Base-by-base conservation (phyloP, 2,888 invertebrate genomes). In the Himalopsyche kuldschensis region DNA sequence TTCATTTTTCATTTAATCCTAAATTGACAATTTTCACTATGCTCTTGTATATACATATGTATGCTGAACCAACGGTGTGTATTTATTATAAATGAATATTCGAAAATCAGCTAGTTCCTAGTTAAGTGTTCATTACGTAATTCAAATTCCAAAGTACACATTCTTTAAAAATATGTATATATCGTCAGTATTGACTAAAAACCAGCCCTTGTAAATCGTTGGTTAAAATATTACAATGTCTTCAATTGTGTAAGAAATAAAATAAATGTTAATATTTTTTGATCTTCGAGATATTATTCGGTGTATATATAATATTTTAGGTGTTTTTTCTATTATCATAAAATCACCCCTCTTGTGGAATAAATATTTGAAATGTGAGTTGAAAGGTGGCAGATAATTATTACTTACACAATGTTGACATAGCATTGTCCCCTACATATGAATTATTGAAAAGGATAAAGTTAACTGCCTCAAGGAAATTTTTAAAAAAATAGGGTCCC, bases 371-470 rank as follows among this genome's bases (percentile, higher is more conserved):
- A 35, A 78, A 35, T 35, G 78, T 24, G 27, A 79, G 79, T 81
- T 85, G 77, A 85, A 83, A 81, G 83, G 79, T 79, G 81, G 17
- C 55, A 55, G 81, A 81, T 83, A 85, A 85, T 85, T 81, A 83
- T 79, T 79, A 27, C 77, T 63, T 48, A 41, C 63, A 78, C 79
- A 63, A 78, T 47, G 79, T 83, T 81, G 83, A 83, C 83, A 63
- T 75, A 35, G 78, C 79, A 78, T 82, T 79, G 75, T 79, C 75
- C 78, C 31, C 46, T 32, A 6, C 75, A 30, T 63, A 20, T 82
- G 82, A 75, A 79, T 82, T 82, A 82, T 82, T 41, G 47, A 30
- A 31, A 27, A 75, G 32, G 32, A 75, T 75, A 55, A 55, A 55
- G 55, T 55, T 55, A 55, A 55, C 55, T 55, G 55, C 55, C 24